Conservation (phyloP, 2,888 invertebrate species). For the Podabrus alpinus region DNA sequence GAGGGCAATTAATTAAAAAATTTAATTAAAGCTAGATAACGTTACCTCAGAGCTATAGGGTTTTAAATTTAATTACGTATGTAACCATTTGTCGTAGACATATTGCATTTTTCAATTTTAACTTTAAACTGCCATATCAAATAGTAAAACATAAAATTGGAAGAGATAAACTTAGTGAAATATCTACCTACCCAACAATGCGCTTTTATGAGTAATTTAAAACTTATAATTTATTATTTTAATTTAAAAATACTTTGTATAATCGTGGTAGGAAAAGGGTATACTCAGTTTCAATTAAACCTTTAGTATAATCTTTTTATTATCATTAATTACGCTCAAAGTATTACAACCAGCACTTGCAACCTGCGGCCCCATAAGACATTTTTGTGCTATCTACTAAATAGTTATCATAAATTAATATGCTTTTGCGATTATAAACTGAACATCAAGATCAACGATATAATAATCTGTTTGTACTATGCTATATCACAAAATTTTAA, state of each 20-base stretch:
- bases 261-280: accelerated
- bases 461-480: no score
- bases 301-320: neutral
- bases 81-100: neutral
- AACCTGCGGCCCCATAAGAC: neutral
- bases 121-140: neutral
- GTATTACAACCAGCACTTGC: neutral
- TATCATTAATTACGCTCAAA: neutral
- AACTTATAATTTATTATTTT: neutral
- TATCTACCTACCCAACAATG: neutral
- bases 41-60: neutral
- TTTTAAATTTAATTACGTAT: neutral
- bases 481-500: no score
- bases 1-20: neutral
- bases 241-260: neutral
- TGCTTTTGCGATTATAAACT: neutral
- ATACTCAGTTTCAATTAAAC: neutral
- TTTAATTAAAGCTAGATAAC: neutral
- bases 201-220: neutral
- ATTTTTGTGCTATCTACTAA: neutral
- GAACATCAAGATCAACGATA: neutral
- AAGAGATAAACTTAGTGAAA: neutral
- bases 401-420: neutral
- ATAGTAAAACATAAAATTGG: neutral
- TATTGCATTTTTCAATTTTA: neutral